phyloP scores from a whole-genome alignment of 2,113 vertebrate species.

The Poecile atricapillus region DNA sequence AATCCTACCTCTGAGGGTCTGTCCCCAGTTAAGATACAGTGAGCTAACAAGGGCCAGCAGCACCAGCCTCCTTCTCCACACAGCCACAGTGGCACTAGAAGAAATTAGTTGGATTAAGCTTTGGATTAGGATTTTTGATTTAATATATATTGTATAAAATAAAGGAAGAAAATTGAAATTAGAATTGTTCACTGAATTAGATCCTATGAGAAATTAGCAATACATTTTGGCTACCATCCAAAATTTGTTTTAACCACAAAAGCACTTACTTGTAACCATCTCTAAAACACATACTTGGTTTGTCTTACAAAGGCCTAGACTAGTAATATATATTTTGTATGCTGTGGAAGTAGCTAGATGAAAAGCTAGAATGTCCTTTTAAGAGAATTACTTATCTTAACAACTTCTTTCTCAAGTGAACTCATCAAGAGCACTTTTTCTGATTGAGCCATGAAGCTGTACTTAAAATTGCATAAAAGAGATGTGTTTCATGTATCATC shows the following conservation, averaged over 20 bases:
- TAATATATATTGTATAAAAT: neutral
- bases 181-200: neutral
- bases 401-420: neutral
- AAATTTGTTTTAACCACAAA: constrained; percentile 2
- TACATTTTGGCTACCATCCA: neutral
- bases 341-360: neutral
- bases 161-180: neutral
- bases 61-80: neutral
- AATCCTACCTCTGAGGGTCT: neutral
- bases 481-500: neutral
- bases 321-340: neutral
- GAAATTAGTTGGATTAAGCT: neutral
- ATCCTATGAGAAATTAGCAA: neutral
- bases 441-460: neutral
- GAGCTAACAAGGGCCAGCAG: neutral
- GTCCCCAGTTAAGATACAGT: neutral
- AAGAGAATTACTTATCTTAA: neutral
- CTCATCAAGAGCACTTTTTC: neutral
- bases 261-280: neutral
- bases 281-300: neutral
- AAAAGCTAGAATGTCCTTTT: constrained; percentile 12
- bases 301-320: neutral
- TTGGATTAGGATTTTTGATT: neutral
- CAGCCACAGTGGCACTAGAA: neutral
- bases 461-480: neutral